These are phyloP conservation scores for Strigops habroptila DNA, from an alignment of 2,113 vertebrate genomes.

Conservation along the genomic window DNA sequence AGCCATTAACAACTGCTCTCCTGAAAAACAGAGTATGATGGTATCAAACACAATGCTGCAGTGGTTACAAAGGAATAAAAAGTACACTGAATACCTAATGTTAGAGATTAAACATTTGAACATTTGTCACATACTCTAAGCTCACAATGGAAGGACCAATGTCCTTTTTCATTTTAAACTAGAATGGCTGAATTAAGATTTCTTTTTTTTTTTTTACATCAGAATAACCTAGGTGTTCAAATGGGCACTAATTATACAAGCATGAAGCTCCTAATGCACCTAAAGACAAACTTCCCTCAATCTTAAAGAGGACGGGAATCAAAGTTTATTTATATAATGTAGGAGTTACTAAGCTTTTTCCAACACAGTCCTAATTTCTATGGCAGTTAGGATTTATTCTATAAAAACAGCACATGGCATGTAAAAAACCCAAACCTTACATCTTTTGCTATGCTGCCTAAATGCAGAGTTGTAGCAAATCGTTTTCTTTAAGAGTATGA, in stretches of 20 bases:
- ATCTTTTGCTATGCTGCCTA: not conserved
- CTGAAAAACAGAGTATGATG: conserved; percentile 68
- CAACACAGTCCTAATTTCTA: not conserved
- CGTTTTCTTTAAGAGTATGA: not conserved
- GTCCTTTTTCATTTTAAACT: not conserved
- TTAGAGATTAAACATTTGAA: not conserved
- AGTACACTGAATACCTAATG: not conserved
- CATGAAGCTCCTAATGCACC: not conserved
- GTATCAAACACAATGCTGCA: not conserved
- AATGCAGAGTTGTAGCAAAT: not conserved
- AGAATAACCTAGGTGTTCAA: not conserved
- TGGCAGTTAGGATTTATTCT: not conserved
- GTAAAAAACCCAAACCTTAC: not conserved
- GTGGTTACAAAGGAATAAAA: not conserved
- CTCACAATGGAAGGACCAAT: not conserved
- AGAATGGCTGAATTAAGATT: not conserved
- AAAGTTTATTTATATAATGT: not conserved
- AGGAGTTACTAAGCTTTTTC: not conserved
- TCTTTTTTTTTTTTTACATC: not conserved
- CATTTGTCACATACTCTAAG: not conserved
- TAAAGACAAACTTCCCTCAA: not conserved
- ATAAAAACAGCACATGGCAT: not conserved
- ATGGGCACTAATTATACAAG: not conserved
- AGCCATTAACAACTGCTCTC: conserved; percentile 88
- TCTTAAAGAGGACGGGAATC: not conserved